Conservation (phyloP, 2,888 invertebrate genomes). For the Linnaemya tessellans region DNA sequence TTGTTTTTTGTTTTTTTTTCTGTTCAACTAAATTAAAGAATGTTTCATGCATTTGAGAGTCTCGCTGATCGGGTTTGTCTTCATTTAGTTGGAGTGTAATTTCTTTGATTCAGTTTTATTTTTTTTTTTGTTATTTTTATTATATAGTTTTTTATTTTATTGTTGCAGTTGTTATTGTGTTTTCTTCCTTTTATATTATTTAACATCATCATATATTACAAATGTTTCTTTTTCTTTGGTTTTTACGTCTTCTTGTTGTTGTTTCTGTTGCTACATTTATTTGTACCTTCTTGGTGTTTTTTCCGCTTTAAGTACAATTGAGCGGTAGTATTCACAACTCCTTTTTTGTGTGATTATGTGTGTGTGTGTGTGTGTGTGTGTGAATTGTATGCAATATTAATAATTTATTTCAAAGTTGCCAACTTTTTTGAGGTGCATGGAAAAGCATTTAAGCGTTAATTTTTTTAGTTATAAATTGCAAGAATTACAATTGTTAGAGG, state of each 20-base stretch:
- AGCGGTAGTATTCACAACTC: conserved; percentile 49
- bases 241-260: neutral
- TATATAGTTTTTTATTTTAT: conserved; percentile 10
- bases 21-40: conserved; percentile 79
- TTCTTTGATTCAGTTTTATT: conserved; percentile 29
- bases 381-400: conserved; percentile 44
- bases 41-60: conserved; percentile 66
- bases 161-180: conserved; percentile 22
- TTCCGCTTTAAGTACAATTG: conserved; percentile 12
- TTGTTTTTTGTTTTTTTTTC: conserved; percentile 25
- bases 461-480: too few relatives aligned
- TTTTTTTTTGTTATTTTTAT: neutral
- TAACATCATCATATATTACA: conserved; percentile 56
- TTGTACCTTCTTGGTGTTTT: conserved; percentile 25
- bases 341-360: conserved; percentile 34
- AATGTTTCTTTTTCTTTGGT: conserved; percentile 32
- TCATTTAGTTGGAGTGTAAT: conserved; percentile 63
- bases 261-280: conserved; percentile 5
- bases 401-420: conserved; percentile 24
- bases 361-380: neutral
- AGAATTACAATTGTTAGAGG: too few relatives aligned
- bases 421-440: neutral
- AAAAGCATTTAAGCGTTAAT: neutral
- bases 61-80: conserved; percentile 66
- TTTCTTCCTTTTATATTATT: conserved; percentile 55